Conservation (phyloP, 2,797 vertebrate species). For the Ctenosaura bakeri region DNA sequence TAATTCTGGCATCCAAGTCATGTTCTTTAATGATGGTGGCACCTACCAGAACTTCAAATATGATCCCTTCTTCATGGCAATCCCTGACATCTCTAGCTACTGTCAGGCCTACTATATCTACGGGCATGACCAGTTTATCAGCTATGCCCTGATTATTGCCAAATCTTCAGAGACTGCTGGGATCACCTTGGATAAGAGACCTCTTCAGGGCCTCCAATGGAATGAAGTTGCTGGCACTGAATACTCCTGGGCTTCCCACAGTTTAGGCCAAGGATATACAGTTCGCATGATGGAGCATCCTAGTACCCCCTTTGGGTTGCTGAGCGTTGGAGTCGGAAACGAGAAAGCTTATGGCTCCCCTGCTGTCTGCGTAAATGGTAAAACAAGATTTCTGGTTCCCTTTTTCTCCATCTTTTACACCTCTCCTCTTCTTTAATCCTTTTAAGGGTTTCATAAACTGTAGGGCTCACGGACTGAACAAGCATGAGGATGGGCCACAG, state of each 20-base stretch:
- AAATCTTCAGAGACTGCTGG: slow-evolving; percentile 49
- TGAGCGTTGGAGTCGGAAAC: slow-evolving; percentile 77
- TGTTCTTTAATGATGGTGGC: slow-evolving; percentile 80
- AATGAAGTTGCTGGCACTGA: slow-evolving; percentile 71
- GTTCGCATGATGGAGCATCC: slow-evolving; percentile 71
- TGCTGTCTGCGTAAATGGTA: slow-evolving; percentile 66
- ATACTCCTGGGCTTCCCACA: slow-evolving; percentile 80
- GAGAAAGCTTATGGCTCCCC: slow-evolving; percentile 78
- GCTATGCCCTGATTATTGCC: slow-evolving; percentile 79
- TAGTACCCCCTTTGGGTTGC: slow-evolving; percentile 76
- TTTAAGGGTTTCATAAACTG: background rate
- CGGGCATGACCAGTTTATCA: slow-evolving; percentile 68
- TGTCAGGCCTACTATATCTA: slow-evolving; percentile 79
- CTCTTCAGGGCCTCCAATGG: slow-evolving; percentile 70
- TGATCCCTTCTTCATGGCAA: slow-evolving; percentile 80
- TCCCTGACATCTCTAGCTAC: slow-evolving; percentile 76
- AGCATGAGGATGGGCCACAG: too few relatives aligned
- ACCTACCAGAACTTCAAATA: background rate
- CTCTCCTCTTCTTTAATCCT: background rate
- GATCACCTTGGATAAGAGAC: slow-evolving; percentile 73
- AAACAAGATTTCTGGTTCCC: background rate
- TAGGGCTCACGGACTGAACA: too few relatives aligned
- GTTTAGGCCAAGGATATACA: slow-evolving; percentile 43
- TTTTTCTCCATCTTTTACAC: background rate
- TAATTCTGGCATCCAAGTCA: slow-evolving; percentile 81